Evolutionary conservation across 2,888 invertebrate species (phyloP), one percentile per base, ranked within the genome.

Genomic region (Torymus texanus): DNA sequence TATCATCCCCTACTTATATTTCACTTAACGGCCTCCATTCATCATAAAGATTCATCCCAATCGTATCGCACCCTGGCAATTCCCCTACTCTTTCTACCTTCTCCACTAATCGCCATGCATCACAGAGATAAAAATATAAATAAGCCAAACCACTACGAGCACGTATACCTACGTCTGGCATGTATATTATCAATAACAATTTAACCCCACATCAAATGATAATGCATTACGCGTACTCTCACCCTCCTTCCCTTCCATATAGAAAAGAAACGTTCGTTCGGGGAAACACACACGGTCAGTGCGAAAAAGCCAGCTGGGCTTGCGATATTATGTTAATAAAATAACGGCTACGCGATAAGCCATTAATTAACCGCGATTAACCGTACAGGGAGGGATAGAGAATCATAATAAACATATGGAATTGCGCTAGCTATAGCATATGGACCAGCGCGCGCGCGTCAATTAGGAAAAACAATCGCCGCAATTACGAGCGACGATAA

Each of bases 311-410:
- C 5, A 1, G 41, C 8, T 8, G 29, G 29, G 29, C 0, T 62
- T 41, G 55, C 18, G 14, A 18, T 41, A 73, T 73, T 73, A 65
- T 73, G 73, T 41, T 65, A 68, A 68, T 75, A 18, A 62, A 62
- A 68, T 75, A 62, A 55, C 55, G 14, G 59, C 66, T 12, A 13
- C 18, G 55, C 55, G 18, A 18, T 10, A 56, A 56, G 63, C 65
- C 71, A 71, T 59, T 71, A 72, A 77, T 72, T 72, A 77, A 77
- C 59, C 71, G 8, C 8, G 41, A 77, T 72, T 72, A 77, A 77
- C 59, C 71, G 8, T 21, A 21, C 21, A 21, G 21, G 21, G 21
- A 21, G 21, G 21, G 16, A 18, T 14, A 21, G n/a, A 10, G 16
- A 50, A 62, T 59, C n/a, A 56, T 18, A 59, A 77, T 53, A 71